phyloP scores from a whole-genome alignment of 2,797 vertebrate genomes.

The Falco biarmicus region DNA sequence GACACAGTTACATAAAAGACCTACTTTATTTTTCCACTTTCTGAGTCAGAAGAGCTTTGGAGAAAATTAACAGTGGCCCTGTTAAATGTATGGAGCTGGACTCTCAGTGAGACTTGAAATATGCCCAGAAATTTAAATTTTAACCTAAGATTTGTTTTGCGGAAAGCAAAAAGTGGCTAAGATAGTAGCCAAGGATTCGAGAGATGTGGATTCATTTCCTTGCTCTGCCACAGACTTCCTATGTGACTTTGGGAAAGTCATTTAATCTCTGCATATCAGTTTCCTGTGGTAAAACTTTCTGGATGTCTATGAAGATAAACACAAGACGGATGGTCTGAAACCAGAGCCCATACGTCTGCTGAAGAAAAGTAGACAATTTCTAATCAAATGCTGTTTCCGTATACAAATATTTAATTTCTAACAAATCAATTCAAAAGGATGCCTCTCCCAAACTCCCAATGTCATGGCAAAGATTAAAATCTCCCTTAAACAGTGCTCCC shows the following conservation, averaged over 20 bases:
- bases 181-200: neutral
- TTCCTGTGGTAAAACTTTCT: constrained; percentile 41
- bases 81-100: neutral
- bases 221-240: constrained; percentile 17
- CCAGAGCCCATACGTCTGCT: neutral
- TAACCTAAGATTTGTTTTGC: neutral
- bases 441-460: neutral
- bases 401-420: neutral
- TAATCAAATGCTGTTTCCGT: constrained; percentile 2
- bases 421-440: neutral
- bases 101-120: neutral
- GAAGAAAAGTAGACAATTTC: neutral
- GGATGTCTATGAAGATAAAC: constrained; percentile 33
- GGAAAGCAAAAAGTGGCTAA: neutral
- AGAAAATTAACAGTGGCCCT: neutral
- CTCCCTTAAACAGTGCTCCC: neutral
- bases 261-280: constrained; percentile 13
- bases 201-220: neutral
- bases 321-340: neutral
- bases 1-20: constrained; percentile 65
- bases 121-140: constrained; percentile 2
- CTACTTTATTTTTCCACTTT: constrained; percentile 68
- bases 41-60: constrained; percentile 32
- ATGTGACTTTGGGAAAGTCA: constrained; percentile 4
- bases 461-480: neutral